A percentile compares a stretch with the other conserved stretches of the same genome.
phyloP scores from a whole-genome alignment of 2,797 vertebrate genomes.

The Prionace glauca region DNA sequence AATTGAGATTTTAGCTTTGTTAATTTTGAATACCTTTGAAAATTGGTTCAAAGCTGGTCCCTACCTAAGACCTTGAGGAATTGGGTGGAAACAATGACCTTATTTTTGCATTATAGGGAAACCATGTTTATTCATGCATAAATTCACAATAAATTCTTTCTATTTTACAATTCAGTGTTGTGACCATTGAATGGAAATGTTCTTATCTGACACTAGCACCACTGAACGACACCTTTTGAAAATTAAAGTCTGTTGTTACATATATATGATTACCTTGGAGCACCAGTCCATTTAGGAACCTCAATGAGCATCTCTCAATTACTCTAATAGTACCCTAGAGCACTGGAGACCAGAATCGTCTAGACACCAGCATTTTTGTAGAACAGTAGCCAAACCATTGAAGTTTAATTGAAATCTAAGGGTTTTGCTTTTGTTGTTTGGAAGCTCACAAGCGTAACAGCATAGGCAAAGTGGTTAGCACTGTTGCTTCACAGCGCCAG shows the following conservation, averaged over 20 bases:
- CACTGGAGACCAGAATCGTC: neutral
- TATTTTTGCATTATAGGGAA: neutral
- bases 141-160: neutral
- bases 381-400: neutral
- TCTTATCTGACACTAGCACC: neutral
- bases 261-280: neutral
- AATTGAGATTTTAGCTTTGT: slow-evolving; percentile 4
- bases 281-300: neutral
- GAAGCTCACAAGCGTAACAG: neutral
- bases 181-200: neutral
- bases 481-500: no score
- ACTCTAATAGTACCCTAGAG: neutral
- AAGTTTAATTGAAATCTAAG: neutral
- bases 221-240: neutral
- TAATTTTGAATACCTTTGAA: neutral
- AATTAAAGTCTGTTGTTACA: neutral
- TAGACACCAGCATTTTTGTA: neutral
- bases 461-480: no score
- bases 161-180: neutral
- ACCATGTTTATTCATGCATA: neutral
- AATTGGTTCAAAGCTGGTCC: neutral
- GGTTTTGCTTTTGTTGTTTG: neutral
- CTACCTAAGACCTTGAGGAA: neutral
- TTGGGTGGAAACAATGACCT: neutral
- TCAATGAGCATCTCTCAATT: neutral